Evolutionary conservation across 2,888 invertebrate genomes (phyloP), one percentile per base, ranked within the genome.

Genomic region (Melipona beecheii): DNA sequence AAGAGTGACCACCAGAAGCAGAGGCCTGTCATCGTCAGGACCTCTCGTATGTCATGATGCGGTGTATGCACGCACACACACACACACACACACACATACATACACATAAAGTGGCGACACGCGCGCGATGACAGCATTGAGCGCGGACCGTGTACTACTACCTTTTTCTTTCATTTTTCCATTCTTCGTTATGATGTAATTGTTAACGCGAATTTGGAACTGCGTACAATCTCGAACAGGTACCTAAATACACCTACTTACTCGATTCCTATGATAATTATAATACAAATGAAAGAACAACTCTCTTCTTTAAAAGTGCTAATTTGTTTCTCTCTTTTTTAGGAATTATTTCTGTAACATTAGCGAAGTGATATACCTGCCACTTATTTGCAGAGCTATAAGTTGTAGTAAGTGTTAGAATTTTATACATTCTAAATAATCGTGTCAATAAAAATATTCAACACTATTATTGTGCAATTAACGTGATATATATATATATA

Each of bases 1-100:
- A 93, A 94, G 92, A 94, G 93, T 94, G 94, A 94, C 94, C 94
- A 93, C 91, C 92, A 89, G 91, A 92, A 91, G 91, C 91, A 89
- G 88, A 85, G 92, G 88, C 92, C 94, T 94, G 94, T 94, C 94
- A 94, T 89, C 87, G 86, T 90, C 94, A 94, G 94, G 91, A 92
- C 91, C 93, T 93, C 94, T 93, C 93, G 93, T 91, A 88, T 89
- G 88, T 86, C 89, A 88, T 73, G 43, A 43, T 9, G 83, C 86
- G 83, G 80, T 87, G 74, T 86, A 86, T 85, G 83, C 82, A 78
- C 81, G 66, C 81, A 81, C 83, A 73, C 85, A 86, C 84, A 43
- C 64, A 58, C 21, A 65, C 36, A 27, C 19, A 58, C 50, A 31
- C 62, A 85, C 85, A 81, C 83, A 77, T 79, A 68, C 81, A 52